phyloP scores from a whole-genome alignment of 2,888 invertebrate species.

The Xestia xanthographa region DNA sequence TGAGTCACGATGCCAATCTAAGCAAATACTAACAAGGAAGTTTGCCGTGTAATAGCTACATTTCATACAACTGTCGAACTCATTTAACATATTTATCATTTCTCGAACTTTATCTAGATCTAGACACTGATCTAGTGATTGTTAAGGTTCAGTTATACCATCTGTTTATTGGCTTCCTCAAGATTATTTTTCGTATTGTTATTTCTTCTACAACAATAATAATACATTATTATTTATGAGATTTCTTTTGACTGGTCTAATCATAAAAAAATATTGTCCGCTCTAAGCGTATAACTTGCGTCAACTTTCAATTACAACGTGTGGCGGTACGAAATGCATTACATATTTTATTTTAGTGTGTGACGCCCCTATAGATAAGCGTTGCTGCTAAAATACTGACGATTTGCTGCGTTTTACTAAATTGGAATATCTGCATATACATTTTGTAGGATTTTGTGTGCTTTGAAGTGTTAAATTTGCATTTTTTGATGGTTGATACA shows the following conservation, averaged over 20 bases:
- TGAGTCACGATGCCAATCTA: not conserved
- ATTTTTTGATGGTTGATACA: not conserved
- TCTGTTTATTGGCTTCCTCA: not conserved
- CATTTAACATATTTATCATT: no score
- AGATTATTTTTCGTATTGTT: not conserved
- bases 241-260: not conserved
- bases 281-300: slow-evolving; percentile 40
- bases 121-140: not conserved
- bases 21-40: not conserved
- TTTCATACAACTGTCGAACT: not conserved
- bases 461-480: not conserved
- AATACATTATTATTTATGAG: no score
- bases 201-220: not conserved
- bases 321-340: slow-evolving; percentile 67
- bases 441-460: slow-evolving; percentile 19
- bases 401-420: slow-evolving; percentile 41
- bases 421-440: slow-evolving; percentile 32
- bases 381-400: slow-evolving; percentile 33
- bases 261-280: not conserved
- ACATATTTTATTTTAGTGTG: slow-evolving; percentile 68
- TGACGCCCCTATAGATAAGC: slow-evolving; percentile 41
- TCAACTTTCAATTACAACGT: slow-evolving; percentile 69
- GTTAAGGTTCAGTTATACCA: not conserved
- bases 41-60: not conserved
- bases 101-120: no score